phyloP scores from a whole-genome alignment of 2,113 vertebrate genomes.

The Hippotragus niger region DNA sequence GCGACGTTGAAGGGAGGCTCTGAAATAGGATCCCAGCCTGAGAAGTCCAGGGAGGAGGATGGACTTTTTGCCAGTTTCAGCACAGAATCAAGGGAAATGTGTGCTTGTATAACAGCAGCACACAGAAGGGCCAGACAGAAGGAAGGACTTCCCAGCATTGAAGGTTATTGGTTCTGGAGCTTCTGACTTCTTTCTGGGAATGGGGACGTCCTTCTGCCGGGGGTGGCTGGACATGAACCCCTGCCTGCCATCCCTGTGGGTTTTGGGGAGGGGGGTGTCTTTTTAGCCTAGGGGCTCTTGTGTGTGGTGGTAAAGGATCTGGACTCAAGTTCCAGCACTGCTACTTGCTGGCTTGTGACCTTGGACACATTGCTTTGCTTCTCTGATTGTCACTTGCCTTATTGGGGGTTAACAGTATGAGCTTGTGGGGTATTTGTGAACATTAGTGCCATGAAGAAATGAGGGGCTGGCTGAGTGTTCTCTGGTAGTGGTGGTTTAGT shows the following conservation, averaged over 20 bases:
- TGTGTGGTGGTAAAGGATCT: neutral
- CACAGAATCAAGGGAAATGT: neutral
- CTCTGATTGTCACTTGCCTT: neutral
- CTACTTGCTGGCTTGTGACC: conserved; percentile 55
- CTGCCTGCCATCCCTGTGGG: neutral
- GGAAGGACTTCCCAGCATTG: neutral
- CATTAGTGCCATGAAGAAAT: neutral
- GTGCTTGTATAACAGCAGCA: neutral
- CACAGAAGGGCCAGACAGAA: neutral
- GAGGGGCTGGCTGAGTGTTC: neutral
- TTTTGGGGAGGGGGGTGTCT: neutral
- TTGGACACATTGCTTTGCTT: conserved; percentile 37
- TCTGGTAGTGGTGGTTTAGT: neutral
- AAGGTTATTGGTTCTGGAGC: conserved; percentile 2
- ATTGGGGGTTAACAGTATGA: neutral
- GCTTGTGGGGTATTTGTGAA: neutral
- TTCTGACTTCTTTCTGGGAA: neutral
- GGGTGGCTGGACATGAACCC: neutral
- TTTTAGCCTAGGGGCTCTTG: neutral
- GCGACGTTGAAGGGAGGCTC: neutral
- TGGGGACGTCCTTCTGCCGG: neutral
- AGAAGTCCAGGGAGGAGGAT: neutral
- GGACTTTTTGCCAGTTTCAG: conserved; percentile 3
- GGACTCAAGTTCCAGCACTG: neutral
- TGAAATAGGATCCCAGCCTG: neutral